A percentile compares a stretch with the other conserved stretches of the same genome.
Conservation (phyloP, 2,888 invertebrate genomes). For the Metalampra italica region DNA sequence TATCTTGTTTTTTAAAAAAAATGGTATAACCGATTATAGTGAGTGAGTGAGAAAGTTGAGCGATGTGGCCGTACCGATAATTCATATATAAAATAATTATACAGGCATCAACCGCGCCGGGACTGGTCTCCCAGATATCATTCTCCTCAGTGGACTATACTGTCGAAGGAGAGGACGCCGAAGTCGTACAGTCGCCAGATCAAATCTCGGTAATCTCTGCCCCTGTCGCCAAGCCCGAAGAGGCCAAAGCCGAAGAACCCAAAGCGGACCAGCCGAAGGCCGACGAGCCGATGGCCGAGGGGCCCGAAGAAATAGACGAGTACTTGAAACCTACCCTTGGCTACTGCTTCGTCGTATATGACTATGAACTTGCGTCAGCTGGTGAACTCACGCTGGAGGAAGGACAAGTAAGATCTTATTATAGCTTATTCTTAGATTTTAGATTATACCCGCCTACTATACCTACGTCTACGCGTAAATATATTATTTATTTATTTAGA, state of each 20-base stretch:
- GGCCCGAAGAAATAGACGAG: background rate
- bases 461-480: no score
- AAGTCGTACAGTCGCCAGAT: constrained; percentile 83
- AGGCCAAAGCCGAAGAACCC: constrained; percentile 30
- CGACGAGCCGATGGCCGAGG: constrained; percentile 24
- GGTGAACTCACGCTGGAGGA: constrained; percentile 96
- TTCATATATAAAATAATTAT: no score
- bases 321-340: constrained; percentile 42
- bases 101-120: constrained; percentile 68
- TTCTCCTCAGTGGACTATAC: constrained; percentile 97
- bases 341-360: constrained; percentile 94
- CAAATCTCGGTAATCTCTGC: constrained; percentile 84
- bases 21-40: no score
- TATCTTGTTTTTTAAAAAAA: no score
- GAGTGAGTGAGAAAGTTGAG: no score
- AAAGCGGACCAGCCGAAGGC: constrained; percentile 34
- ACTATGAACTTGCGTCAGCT: constrained; percentile 93
- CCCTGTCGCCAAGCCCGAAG: constrained; percentile 69
- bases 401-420: constrained; percentile 81
- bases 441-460: no score
- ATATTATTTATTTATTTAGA: no score
- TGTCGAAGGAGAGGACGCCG: constrained; percentile 89
- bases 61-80: no score
- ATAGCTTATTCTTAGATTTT: background rate
- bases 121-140: constrained; percentile 90